Evolutionary conservation across 2,888 invertebrate genomes (phyloP), one percentile per base, ranked within the genome.

Genomic region (Oxyscelio sp.): DNA sequence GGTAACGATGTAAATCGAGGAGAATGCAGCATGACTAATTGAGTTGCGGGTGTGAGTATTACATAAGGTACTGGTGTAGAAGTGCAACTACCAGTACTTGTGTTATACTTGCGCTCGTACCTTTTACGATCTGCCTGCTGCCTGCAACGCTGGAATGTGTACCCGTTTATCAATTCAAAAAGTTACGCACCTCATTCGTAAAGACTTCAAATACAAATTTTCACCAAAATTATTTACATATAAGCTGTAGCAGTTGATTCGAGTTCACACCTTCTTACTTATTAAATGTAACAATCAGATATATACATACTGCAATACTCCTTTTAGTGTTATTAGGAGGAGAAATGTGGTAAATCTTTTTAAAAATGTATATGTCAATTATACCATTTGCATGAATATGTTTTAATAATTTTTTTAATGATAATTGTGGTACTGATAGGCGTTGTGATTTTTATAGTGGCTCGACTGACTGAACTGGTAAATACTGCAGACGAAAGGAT

Each of bases 61-160:
- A 98, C 98, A 98, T 98, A 98, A 99, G 98, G 99, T 99, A 99
- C 98, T 98, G 98, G 98, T 97, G 93, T 92, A 91, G 88, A 87
- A 86, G 91, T 91, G 92, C 94, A 92, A 94, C 92, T 89, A 96
- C 96, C 98, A 97, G 98, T 98, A 96, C 96, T 97, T 97, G 97
- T 97, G 97, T 98, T 96, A 98, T 97, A 97, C 98, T 98, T 97
- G 95, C 96, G 96, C 95, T 95, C 95, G 88, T 92, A 87, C 90
- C 91, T 92, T 92, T 90, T 88, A 54, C 85, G 78, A 91, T 88
- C 91, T 91, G 87, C 92, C 88, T 91, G 90, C 90, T 90, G 88
- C 85, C 90, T 90, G 87, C 89, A 88, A 87, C 90, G 89, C 90
- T 91, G 90, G 87, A 90, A 91, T 92, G 77, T 59, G 22, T 66